Evolutionary conservation across 2,113 vertebrate genomes (phyloP), one percentile per base, ranked within the genome.

Genomic region (Dasyornis broadbenti): DNA sequence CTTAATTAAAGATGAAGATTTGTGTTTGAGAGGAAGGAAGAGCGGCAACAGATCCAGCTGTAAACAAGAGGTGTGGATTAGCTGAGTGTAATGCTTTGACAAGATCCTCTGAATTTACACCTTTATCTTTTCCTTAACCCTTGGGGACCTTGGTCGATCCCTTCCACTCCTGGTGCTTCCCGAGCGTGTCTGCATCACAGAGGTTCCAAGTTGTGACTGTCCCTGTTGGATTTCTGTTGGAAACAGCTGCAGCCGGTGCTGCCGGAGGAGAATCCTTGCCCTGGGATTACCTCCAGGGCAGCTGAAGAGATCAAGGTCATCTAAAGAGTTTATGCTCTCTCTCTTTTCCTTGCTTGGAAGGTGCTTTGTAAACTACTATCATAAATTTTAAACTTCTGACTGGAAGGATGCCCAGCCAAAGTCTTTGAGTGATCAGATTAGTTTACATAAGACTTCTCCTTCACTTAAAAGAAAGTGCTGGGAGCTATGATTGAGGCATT

Each of bases 1-100:
- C 85, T 97, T 96, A 95, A 97, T 97, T 97, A 95, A 91, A 97
- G 86, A 53, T 28, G 68, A 56, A 82, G 89, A 60, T 75, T 76
- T 69, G 47, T 31, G 50, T 53, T 72, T 30, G 81, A 35, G 60
- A 60, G 85, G 89, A 87, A 70, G 90, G 78, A 92, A 57, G 33
- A 39, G 16, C 3, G 0, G 20, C 45, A 52, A 45, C 73, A 82
- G 77, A 73, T 49, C 17, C 79, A 86, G 12, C 86, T 73, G 52
- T 7, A 65, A 28, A 39, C 35, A 4, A 44, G 73, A 79, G 56
- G 16, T 40, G 53, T 7, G 60, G 33, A 20, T 77, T 15, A 81
- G 26, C 79, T 7, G 27, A 35, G 70, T 2, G 9, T 0, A 27
- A 49, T 45, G 44, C 59, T 90, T 42, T 47, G 45, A 35, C 27